Evolutionary conservation across 2,888 invertebrate genomes (phyloP), one percentile per base, ranked within the genome.

Genomic region (Tiliacea aurago): DNA sequence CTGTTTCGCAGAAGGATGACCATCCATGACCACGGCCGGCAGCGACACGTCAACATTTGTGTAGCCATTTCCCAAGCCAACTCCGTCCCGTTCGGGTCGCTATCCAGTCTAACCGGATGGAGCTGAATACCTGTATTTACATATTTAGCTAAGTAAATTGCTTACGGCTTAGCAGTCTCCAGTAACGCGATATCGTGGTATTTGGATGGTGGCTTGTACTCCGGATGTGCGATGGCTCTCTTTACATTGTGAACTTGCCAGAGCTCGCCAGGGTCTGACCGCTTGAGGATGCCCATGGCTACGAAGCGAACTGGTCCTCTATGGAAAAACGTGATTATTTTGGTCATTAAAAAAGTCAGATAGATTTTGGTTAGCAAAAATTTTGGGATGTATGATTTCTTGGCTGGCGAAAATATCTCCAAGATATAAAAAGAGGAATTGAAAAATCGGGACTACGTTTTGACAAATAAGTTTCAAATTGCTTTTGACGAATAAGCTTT

Each of bases 101-200:
- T n/a, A n/a, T n/a, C n/a, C n/a, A n/a, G n/a, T n/a, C n/a, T n/a
- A n/a, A n/a, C n/a, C n/a, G n/a, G n/a, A n/a, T n/a, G n/a, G n/a
- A n/a, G n/a, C n/a, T n/a, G n/a, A n/a, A n/a, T n/a, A n/a, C n/a
- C n/a, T n/a, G n/a, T n/a, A n/a, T n/a, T n/a, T n/a, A n/a, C n/a
- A n/a, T 51, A 51, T 4, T 51, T 11, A n/a, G n/a, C n/a, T 4
- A 11, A n/a, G 49, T n/a, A 11, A n/a, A 51, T 51, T 23, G 11
- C 5, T 84, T 15, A 85, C 86, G 53, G 55, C 13, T 37, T 65
- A 18, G 49, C 62, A 47, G 78, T 73, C 56, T 83, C 65, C 6
- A 85, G 15, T 0, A 85, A 56, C 0, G 83, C 86, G 9, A 85
- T 84, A 20, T 85, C 86, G 10, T 85, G 72, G 41, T 85, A 85